Evolutionary conservation across 1,140 invertebrate genomes (phyloP), one percentile per base, ranked within the genome.

Genomic region (Drosophila orena): DNA sequence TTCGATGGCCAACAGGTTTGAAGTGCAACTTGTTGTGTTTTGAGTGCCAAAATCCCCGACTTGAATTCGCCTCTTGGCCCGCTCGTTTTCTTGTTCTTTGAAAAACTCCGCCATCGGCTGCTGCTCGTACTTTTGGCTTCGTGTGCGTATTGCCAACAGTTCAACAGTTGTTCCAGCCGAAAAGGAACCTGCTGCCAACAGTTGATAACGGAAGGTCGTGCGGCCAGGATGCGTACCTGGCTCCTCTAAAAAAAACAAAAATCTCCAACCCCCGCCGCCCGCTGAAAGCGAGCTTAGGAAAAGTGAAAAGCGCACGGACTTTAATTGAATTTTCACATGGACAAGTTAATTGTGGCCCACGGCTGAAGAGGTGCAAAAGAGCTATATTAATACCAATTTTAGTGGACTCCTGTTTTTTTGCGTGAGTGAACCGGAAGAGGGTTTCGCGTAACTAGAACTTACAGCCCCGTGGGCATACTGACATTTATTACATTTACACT

Each of bases 21-120:
- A 35, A 47, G 22, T 71, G 59, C 70, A 88, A 88, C 83, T 58
- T 89, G 83, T 89, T 88, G 79, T 89, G 79, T 89, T 89, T 79
- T 88, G 79, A 68, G 56, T 76, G 54, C n/a, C 42, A 34, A 68
- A 43, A 43, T 60, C 14, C 43, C 35, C 37, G 65, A 65, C 64
- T 83, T 78, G 58, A 65, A 43, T 64, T 44, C 43, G 61, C 54
- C 24, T 59, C 43, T 52, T 35, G 5, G 15, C 10, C 27, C 11
- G 30, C n/a, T 27, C 24, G 46, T 47, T 27, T 47, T 47, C 47
- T 35, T 52, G 30, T 79, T 46, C 55, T 58, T 54, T 56, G 50
- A 14, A 37, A 46, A 27, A 30, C 20, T 73, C 37, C 64, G 30
- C 27, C 64, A 15, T 49, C 60, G 37, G 46, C 37, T 17, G 14